Base-by-base conservation (phyloP, 2,888 invertebrate species). In the Heliothis peltigera region DNA sequence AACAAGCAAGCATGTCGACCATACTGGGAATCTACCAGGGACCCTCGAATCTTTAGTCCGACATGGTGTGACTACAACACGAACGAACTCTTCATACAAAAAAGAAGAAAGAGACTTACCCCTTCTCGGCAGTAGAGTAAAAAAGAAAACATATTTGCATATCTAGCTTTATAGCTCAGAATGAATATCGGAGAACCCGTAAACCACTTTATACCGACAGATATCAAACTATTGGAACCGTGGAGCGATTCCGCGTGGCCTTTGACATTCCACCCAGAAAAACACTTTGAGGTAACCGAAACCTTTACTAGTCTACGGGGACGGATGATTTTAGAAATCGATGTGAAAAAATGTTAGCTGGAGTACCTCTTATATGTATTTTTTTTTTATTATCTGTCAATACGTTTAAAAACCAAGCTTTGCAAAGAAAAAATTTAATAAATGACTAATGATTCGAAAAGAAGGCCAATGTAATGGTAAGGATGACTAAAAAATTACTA, bases 181-280 rank as follows among this genome's bases (percentile, higher is more conserved):
- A 17, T 39, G 15, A 12, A n/a, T 17, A 6, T 56, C 1, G 4
- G 1, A 10, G 46, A 18, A 46, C 10, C 5, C 0, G 42, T 8
- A 42, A 42, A 42, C n/a, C 42, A 42, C 2, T 44, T 8, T 8
- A 12, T 0, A 2, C 35, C 8, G 4, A 6, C 10, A 51, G 7
- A n/a, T 4, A 49, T 28, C 1, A 15, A 32, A 22, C 17, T 18
- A 22, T 46, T 56, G 25, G 8, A 46, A 56, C 42, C 25, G 25
- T 48, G 52, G 69, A 49, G 0, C 17, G 12, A 35, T 46, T 55
- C 22, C 18, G 10, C n/a, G 19, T 47, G 21, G 49, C 56, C 62
- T 61, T 70, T 56, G 55, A 61, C 53, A 70, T 63, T 53, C n/a
- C 44, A 70, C 56, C 52, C 17, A 51, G 63, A 61, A 68, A 71